Percentiles rank a stretch among this genome's conserved stretches.
Conservation (phyloP, 2,113 vertebrate species). For the Odocoileus virginianus region DNA sequence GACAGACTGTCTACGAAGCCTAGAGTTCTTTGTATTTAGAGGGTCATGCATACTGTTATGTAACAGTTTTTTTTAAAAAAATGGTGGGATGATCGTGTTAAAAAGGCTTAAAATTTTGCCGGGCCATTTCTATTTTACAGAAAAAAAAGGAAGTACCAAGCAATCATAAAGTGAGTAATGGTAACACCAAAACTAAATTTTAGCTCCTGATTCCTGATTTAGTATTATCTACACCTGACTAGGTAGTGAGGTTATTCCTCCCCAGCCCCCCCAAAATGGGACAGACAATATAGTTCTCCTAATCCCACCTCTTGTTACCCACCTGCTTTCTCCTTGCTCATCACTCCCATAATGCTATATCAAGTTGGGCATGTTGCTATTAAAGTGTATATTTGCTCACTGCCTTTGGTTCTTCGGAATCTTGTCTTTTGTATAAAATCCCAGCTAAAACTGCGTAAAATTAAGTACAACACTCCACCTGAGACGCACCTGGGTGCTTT, state of each 20-base stretch:
- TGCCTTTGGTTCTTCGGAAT: not conserved
- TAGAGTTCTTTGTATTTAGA: not conserved
- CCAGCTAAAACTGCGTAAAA: not conserved
- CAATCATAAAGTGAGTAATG: slow-evolving; percentile 6
- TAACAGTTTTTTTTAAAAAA: not conserved
- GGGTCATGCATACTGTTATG: not conserved
- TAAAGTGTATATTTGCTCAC: not conserved
- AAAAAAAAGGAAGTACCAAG: not conserved
- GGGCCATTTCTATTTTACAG: not conserved
- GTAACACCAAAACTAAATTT: not conserved
- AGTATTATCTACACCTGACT: not conserved
- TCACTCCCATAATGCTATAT: not conserved
- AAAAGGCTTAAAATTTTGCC: not conserved
- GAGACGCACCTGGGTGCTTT: not conserved
- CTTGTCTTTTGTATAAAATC: not conserved
- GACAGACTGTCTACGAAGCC: not conserved
- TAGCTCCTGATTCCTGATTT: not conserved
- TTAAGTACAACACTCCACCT: not conserved
- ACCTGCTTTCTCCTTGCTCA: not conserved
- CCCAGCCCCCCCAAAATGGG: not conserved
- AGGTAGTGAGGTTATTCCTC: not conserved
- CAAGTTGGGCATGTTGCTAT: not conserved
- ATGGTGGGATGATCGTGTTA: not conserved
- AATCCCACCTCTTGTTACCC: not conserved
- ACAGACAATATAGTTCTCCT: not conserved